Percentiles rank a stretch among this genome's conserved stretches.
Conservation (phyloP, 1,140 invertebrate genomes). For the Drosophila lowei region DNA sequence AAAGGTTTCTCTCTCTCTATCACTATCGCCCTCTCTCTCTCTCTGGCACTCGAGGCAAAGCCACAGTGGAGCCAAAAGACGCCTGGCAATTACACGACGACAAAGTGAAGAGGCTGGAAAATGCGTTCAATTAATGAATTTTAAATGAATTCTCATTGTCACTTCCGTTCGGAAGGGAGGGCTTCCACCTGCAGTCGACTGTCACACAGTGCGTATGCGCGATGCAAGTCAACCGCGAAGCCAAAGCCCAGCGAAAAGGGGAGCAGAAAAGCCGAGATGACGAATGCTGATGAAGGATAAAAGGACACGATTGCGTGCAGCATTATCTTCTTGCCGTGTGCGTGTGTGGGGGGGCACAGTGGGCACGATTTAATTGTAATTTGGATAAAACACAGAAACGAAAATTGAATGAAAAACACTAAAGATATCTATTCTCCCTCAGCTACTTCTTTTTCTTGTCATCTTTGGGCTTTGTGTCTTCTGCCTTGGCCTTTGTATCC, state of each 20-base stretch:
- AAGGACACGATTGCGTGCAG: constrained; percentile 30
- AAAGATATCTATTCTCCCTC: neutral
- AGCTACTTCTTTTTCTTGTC: constrained; percentile 5
- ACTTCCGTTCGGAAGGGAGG: constrained; percentile 25
- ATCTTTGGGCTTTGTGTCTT: neutral
- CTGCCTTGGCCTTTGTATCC: neutral
- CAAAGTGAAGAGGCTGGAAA: constrained; percentile 22
- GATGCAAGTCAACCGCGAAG: constrained; percentile 63
- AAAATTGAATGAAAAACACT: neutral
- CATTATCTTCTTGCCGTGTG: constrained; percentile 48
- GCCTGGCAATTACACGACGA: neutral
- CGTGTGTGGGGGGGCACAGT: constrained; percentile 6
- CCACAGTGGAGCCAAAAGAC: neutral
- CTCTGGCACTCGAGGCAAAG: neutral
- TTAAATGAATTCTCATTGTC: constrained; percentile 76
- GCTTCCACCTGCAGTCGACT: constrained; percentile 7
- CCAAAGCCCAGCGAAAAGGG: constrained; percentile 31
- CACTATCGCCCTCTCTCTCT: too few species aligned
- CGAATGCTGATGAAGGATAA: constrained; percentile 50
- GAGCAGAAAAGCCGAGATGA: constrained; percentile 35
- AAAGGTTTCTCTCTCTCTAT: constrained; percentile 41
- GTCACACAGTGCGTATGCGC: constrained; percentile 62
- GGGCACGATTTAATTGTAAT: constrained; percentile 13
- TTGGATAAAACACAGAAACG: neutral
- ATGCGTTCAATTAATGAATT: constrained; percentile 79